Evolutionary conservation across 2,797 vertebrate genomes (phyloP), one percentile per base, ranked within the genome.

Genomic region (Carapus acus): DNA sequence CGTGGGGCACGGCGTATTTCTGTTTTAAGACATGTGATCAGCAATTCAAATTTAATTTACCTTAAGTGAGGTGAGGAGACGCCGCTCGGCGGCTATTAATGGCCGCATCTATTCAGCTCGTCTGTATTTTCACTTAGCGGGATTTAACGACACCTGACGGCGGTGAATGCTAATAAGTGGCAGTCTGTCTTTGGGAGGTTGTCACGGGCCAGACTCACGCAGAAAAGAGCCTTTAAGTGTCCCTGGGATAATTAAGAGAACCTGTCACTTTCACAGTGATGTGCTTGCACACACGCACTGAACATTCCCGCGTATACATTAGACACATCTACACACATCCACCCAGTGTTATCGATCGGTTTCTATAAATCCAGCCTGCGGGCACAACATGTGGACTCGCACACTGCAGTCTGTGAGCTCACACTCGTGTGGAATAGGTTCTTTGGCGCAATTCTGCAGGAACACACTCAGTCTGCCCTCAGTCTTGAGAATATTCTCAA

Each of bases 261-360:
- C 20, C 15, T 54, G 36, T 19, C 41, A 34, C 39, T n/a, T 57
- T 43, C 50, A 15, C 45, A 34, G 54, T 39, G 43, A 27, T 62
- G 38, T 67, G 60, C 57, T 70, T 59, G 38, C 23, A 41, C 29
- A 31, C 6, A 29, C 43, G 15, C 34, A 19, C 34, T 27, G 14
- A 16, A 41, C 44, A 17, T 18, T 5, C 15, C 36, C 31, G 41
- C 11, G 11, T 33, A 33, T 4, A 15, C n/a, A 36, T 3, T 4
- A 36, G 4, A 36, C 34, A 7, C 13, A 6, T 15, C 13, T 15
- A n/a, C n/a, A n/a, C 24, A 27, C 9, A 24, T 34, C 57, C 13
- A 34, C n/a, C 51, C 16, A 47, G 52, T 17, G 11, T 56, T 67
- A 77, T 74, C 63, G 67, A 80, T 73, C 53, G 42, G 24, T 9